Evolutionary conservation across 2,113 vertebrate genomes (phyloP).

Genomic region (Genyomyrus donnyi): DNA sequence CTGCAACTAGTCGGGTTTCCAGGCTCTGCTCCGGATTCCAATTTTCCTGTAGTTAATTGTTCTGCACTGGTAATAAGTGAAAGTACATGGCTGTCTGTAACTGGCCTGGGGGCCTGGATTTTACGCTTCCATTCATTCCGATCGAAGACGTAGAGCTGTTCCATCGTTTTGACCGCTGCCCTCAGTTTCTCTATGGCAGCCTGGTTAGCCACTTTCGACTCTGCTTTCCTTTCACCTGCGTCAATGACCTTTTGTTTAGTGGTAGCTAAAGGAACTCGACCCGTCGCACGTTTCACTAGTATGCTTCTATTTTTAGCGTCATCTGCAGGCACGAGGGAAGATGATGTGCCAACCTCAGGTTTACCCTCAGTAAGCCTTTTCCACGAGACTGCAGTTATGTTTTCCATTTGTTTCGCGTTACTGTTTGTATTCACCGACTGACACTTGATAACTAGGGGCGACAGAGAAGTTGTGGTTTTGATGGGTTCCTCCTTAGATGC

Average conservation of each 20-base stretch:
- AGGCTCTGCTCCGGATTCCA: conserved; percentile 33
- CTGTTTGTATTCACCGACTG: conserved; percentile 73
- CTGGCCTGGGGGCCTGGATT: conserved; percentile 64
- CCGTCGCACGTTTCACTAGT: conserved; percentile 57
- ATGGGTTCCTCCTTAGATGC: conserved; percentile 54
- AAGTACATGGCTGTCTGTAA: conserved; percentile 78
- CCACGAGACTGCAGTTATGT: conserved; percentile 19
- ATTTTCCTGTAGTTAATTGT: conserved; percentile 31
- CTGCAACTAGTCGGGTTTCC: neutral
- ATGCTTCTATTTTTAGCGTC: conserved; percentile 47
- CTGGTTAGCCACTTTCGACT: conserved; percentile 57
- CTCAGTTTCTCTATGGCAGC: conserved; percentile 86
- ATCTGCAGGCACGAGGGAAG: conserved; percentile 42
- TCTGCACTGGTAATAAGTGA: conserved; percentile 76
- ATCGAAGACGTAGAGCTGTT: conserved; percentile 86
- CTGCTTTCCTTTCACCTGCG: conserved; percentile 53
- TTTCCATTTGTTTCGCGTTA: conserved; percentile 31
- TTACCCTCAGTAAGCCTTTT: conserved; percentile 19
- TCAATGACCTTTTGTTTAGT: conserved; percentile 57
- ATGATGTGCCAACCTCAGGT: conserved; percentile 19
- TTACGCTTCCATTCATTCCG: conserved; percentile 91
- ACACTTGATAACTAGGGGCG: conserved; percentile 84
- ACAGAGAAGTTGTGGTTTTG: conserved; percentile 50
- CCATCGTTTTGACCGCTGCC: conserved; percentile 91
- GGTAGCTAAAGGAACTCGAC: conserved; percentile 52